Evolutionary conservation across 2,797 vertebrate genomes (phyloP), one percentile per base, ranked within the genome.

Genomic region (Sebastes hubbsi): DNA sequence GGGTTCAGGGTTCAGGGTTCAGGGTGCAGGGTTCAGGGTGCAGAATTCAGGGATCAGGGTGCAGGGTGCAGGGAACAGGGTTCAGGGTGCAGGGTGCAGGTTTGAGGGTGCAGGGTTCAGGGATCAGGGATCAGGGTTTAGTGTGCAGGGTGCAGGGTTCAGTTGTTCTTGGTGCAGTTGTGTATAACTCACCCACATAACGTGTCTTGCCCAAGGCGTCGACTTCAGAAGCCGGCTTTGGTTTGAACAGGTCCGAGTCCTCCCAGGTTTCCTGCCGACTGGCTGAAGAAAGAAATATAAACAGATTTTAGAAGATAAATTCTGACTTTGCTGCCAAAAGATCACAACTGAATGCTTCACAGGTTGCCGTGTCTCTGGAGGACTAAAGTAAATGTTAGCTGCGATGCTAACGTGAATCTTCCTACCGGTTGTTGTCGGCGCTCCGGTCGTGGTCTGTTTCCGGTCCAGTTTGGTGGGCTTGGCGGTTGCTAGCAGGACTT

Each of bases 161-260:
- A 59, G 25, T 4, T 59, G 5, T 25, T 42, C 38, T 42, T 42
- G 38, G 38, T 10, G 4, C 16, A 6, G 11, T 12, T 36, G 34
- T 8, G 8, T 30, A 7, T 24, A 52, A 55, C 66, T 72, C 95
- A 98, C 98, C 97, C 82, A 93, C 94, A 30, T 94, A 99, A 79
- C 97, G 97, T 38, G 96, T 96, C 88, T 98, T 97, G 46, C 98
- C 98, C 92, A 96, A 79, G 80, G 94, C 95, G 73, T 99, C 98
- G 0, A 97, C 82, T 70, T 98, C 97, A 80, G 96, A 97, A 46
- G 95, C 92, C 24, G 98, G 98, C 77, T 95, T 91, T 16, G 97
- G 91, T 84, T 96, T 96, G 84, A 99, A 98, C 84, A 97, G 90
- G n/a, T 96, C 97, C 0, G 91, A 94, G 64, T 96, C 96, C 85